phyloP scores from a whole-genome alignment of 1,140 invertebrate species.

The Danaus melanippus region DNA sequence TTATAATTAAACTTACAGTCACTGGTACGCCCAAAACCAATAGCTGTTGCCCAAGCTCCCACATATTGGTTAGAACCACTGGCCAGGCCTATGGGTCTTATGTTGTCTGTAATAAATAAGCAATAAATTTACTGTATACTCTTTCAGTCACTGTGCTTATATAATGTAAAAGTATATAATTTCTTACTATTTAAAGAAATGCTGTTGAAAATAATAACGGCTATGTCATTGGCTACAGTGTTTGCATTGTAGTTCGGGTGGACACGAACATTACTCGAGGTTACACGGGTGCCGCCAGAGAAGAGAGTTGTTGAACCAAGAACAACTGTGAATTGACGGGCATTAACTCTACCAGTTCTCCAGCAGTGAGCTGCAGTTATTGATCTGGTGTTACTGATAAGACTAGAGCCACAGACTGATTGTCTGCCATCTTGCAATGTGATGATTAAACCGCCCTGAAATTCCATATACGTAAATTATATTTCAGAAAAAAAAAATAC shows the following conservation, averaged over 20 bases:
- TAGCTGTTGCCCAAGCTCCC: slow-evolving; percentile 17
- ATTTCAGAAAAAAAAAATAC: too few species aligned
- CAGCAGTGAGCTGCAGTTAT: slow-evolving; percentile 21
- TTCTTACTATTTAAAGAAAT: slow-evolving; percentile 12
- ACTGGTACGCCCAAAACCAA: slow-evolving; percentile 20
- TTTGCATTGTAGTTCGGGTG: slow-evolving; percentile 11
- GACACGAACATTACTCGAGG: slow-evolving; percentile 6
- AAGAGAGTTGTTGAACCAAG: slow-evolving; percentile 14
- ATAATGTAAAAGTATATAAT: too few species aligned
- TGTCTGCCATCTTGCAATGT: slow-evolving; percentile 6
- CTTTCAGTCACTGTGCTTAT: background rate
- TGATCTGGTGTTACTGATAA: slow-evolving; percentile 12
- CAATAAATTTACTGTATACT: background rate
- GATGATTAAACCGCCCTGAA: slow-evolving; percentile 18
- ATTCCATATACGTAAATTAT: background rate
- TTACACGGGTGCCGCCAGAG: slow-evolving; percentile 12
- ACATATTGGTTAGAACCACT: slow-evolving; percentile 16
- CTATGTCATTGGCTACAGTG: slow-evolving; percentile 17
- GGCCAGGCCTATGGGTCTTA: slow-evolving; percentile 13
- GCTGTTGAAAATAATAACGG: slow-evolving; percentile 9
- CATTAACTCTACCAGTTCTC: slow-evolving; percentile 2
- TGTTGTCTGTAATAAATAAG: slow-evolving; percentile 15
- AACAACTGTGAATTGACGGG: slow-evolving; percentile 12
- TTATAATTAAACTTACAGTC: slow-evolving; percentile 17
- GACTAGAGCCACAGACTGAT: slow-evolving; percentile 18